These are phyloP conservation scores for Eleutherodactylus coqui DNA, from an alignment of 2,797 vertebrate species.

Conservation along the genomic window DNA sequence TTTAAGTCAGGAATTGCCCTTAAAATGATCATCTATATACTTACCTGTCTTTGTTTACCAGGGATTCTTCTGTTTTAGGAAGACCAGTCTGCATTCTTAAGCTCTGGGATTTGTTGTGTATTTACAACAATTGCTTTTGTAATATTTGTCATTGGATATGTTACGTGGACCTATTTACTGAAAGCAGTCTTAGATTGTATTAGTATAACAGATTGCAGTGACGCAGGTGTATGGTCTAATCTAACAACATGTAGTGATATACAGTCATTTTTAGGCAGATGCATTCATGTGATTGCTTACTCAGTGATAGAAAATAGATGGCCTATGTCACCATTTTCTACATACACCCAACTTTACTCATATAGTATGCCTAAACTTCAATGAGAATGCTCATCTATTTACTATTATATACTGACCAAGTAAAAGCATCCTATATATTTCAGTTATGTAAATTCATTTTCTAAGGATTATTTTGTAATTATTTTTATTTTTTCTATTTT, in stretches of 20 bases:
- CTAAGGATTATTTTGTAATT: conserved; percentile 27
- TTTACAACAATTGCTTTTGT: conserved; percentile 30
- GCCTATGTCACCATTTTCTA: not conserved
- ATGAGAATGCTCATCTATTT: not conserved
- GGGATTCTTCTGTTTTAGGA: conserved; percentile 48
- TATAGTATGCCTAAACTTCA: not conserved
- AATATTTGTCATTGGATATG: conserved; percentile 20
- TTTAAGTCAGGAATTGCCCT: conserved; percentile 27
- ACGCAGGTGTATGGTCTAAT: conserved; percentile 3
- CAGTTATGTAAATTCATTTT: conserved; percentile 21
- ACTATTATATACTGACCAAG: not conserved
- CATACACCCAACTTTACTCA: too few relatives aligned
- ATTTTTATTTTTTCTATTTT: conserved; percentile 32
- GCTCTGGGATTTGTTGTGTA: conserved; percentile 55
- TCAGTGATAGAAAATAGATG: not conserved
- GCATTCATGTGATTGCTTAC: not conserved
- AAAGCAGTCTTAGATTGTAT: conserved; percentile 8
- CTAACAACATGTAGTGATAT: conserved; percentile 16
- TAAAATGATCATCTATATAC: conserved; percentile 42
- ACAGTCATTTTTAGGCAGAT: not conserved
- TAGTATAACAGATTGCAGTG: not conserved
- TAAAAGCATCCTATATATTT: not conserved
- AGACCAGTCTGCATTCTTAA: conserved; percentile 45
- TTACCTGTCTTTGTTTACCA: conserved; percentile 33
- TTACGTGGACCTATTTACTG: not conserved